These are phyloP conservation scores for Drosophila biarmipes DNA, from an alignment of 1,140 invertebrate species.

Conservation along the genomic window DNA sequence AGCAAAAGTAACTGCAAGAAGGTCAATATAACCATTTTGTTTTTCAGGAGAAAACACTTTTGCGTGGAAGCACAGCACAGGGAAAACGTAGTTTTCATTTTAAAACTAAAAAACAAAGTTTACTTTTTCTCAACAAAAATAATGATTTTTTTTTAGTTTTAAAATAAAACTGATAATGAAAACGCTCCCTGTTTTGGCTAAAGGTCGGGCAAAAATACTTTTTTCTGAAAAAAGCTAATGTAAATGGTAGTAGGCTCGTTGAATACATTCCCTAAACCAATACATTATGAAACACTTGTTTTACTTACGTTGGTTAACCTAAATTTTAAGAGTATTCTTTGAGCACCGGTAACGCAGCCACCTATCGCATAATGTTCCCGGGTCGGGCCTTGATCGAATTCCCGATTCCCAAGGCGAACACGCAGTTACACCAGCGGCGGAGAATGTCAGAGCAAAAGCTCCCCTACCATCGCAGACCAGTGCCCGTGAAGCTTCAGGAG, in stretches of 20 bases:
- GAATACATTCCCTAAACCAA: not conserved
- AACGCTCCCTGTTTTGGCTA: too few species aligned
- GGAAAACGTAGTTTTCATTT: too few species aligned
- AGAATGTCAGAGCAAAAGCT: not conserved
- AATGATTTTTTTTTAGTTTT: too few species aligned
- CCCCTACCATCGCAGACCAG: not conserved
- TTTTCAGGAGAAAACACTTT: too few species aligned
- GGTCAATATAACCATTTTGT: too few species aligned
- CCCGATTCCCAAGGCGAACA: not conserved
- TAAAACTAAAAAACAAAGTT: too few species aligned
- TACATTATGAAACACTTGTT: not conserved
- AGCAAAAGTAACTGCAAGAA: too few species aligned
- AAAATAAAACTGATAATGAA: too few species aligned
- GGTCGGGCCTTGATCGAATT: not conserved
- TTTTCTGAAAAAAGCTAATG: too few species aligned
- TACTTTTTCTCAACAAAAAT: too few species aligned
- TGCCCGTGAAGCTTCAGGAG: not conserved
- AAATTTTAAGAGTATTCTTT: slow-evolving; percentile 8
- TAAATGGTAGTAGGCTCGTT: not conserved
- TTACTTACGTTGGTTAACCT: not conserved
- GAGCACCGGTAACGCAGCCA: not conserved
- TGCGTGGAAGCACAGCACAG: too few species aligned
- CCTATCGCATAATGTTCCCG: slow-evolving; percentile 7
- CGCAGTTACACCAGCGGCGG: not conserved
- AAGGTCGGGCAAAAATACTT: too few species aligned